Conservation (phyloP, 1,140 invertebrate species). For the Eurosta solidaginis region DNA sequence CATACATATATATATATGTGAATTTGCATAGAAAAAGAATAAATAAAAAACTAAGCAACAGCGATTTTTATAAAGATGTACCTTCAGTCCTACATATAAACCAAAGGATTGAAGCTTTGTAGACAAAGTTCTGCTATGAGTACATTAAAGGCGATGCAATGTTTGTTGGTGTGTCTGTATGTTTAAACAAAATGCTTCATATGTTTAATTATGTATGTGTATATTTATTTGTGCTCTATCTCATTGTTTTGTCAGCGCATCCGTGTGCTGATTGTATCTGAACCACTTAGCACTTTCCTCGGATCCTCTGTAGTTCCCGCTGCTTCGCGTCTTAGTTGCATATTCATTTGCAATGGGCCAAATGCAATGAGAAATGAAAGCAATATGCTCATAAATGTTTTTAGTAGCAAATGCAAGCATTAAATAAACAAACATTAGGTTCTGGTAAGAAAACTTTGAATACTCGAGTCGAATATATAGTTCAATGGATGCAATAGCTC, state of each 20-base stretch:
- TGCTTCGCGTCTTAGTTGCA: neutral
- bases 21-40: constrained; percentile 12
- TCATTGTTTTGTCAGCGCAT: neutral
- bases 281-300: constrained; percentile 3
- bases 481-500: no score
- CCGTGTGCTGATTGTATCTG: constrained; percentile 1
- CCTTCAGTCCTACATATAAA: no score
- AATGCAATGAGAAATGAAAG: neutral
- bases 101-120: no score
- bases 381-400: neutral
- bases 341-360: neutral
- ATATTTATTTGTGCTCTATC: neutral
- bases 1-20: no score
- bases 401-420: neutral
- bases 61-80: no score
- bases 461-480: no score
- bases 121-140: no score
- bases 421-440: no score
- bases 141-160: neutral
- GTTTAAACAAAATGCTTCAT: neutral
- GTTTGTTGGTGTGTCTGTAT: neutral
- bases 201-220: neutral
- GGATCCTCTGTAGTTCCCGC: neutral
- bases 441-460: no score
- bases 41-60: constrained; percentile 21